phyloP scores from a whole-genome alignment of 2,113 vertebrate species.

The Sphaerodactylus townsendi region DNA sequence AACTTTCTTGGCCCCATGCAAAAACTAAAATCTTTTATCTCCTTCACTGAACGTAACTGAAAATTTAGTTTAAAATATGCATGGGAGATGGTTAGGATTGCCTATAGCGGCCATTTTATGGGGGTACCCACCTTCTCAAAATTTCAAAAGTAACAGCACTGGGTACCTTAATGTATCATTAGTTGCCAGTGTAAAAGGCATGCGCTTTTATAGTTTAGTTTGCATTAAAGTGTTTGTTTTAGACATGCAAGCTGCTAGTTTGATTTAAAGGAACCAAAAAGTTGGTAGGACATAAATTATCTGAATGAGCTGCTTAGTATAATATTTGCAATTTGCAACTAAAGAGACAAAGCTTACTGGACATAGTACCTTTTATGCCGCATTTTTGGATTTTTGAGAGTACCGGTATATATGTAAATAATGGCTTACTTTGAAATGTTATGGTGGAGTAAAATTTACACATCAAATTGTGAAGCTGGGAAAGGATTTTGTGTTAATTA shows the following conservation, averaged over 20 bases:
- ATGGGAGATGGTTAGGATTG: too few relatives aligned
- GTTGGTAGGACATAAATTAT: constrained; percentile 43
- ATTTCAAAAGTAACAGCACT: background rate
- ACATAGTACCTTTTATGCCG: constrained; percentile 51
- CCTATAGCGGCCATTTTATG: too few relatives aligned
- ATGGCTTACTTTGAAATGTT: constrained; percentile 55
- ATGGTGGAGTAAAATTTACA: constrained; percentile 58
- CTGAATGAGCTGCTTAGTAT: constrained; percentile 59
- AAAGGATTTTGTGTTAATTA: constrained; percentile 49
- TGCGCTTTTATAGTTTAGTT: constrained; percentile 53
- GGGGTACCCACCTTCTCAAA: too few relatives aligned
- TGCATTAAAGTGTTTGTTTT: constrained; percentile 50
- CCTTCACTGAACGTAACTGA: too few relatives aligned
- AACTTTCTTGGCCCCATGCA: too few relatives aligned
- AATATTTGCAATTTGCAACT: constrained; percentile 56
- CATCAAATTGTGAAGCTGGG: constrained; percentile 33
- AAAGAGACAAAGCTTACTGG: constrained; percentile 55
- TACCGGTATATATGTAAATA: constrained; percentile 60
- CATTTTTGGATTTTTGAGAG: constrained; percentile 44
- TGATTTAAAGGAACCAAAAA: constrained; percentile 48
- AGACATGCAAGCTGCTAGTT: constrained; percentile 44
- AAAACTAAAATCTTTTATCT: too few relatives aligned
- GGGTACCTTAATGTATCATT: constrained; percentile 67
- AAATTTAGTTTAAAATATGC: too few relatives aligned
- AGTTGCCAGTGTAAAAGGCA: constrained; percentile 42